Percentiles rank a stretch among this genome's conserved stretches.
Conservation (phyloP, 2,113 vertebrate species). For the Vicugna pacos region DNA sequence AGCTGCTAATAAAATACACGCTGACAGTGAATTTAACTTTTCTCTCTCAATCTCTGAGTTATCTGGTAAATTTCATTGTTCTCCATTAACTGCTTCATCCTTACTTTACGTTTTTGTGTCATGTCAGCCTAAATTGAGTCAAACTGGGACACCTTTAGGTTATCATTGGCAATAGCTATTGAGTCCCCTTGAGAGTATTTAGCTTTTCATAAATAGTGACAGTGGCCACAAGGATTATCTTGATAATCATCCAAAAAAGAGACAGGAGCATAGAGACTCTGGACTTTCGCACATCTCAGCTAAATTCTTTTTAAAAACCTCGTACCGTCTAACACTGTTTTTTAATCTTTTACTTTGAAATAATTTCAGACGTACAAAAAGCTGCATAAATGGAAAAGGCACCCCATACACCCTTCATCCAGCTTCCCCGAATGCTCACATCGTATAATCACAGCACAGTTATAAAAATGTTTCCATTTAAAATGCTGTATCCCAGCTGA, state of each 20-base stretch:
- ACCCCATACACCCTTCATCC: not conserved
- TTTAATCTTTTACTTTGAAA: constrained; percentile 37
- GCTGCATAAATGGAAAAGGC: not conserved
- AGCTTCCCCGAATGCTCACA: not conserved
- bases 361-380: constrained; percentile 42
- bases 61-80: not conserved
- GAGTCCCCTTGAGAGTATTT: not conserved
- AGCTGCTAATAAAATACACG: not conserved
- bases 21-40: not conserved
- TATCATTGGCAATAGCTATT: not conserved
- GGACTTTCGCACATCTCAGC: not conserved
- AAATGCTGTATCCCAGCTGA: not conserved
- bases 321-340: not conserved
- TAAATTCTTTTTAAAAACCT: not conserved
- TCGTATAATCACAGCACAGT: not conserved
- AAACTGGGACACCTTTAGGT: not conserved
- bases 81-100: not conserved
- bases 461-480: not conserved
- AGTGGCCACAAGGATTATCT: not conserved
- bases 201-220: not conserved
- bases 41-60: not conserved
- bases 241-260: not conserved
- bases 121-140: not conserved
- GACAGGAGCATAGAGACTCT: not conserved
- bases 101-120: not conserved